Conservation (phyloP, 2,113 vertebrate species). For the Zapornia atra region DNA sequence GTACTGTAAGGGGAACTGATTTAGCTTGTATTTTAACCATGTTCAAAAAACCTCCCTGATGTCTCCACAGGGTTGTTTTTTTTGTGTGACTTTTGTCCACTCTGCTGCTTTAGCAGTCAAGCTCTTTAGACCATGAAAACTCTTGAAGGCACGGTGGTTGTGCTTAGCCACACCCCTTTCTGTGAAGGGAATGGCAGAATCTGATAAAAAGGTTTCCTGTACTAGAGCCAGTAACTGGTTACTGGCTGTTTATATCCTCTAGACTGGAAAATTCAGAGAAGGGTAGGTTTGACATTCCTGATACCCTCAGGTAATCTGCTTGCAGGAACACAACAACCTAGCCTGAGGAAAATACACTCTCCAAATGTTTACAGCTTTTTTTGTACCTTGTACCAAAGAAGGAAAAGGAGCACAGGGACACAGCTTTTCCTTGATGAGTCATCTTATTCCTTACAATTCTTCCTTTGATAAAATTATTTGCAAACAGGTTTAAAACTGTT, state of each 20-base stretch:
- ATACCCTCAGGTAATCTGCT: neutral
- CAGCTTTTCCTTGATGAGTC: neutral
- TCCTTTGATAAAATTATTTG: neutral
- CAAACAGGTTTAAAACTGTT: neutral
- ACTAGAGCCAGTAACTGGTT: neutral
- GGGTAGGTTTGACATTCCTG: neutral
- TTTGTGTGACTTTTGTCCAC: neutral
- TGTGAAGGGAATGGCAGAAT: neutral
- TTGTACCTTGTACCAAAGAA: neutral
- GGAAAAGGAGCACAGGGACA: neutral
- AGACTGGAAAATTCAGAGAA: neutral
- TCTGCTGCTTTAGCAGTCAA: neutral
- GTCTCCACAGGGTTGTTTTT: neutral
- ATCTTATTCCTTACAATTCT: neutral
- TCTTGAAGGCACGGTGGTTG: neutral
- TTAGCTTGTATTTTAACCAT: neutral
- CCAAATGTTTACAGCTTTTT: neutral
- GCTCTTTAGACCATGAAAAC: neutral
- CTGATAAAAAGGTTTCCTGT: neutral
- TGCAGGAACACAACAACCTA: neutral
- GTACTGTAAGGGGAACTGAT: neutral
- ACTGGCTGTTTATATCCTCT: neutral
- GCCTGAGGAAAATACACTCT: neutral
- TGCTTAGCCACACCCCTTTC: neutral
- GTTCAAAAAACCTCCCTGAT: neutral